A percentile compares a stretch with the other conserved stretches of the same genome.
Conservation (phyloP, 2,888 invertebrate species). For the Stomorhina lunata region DNA sequence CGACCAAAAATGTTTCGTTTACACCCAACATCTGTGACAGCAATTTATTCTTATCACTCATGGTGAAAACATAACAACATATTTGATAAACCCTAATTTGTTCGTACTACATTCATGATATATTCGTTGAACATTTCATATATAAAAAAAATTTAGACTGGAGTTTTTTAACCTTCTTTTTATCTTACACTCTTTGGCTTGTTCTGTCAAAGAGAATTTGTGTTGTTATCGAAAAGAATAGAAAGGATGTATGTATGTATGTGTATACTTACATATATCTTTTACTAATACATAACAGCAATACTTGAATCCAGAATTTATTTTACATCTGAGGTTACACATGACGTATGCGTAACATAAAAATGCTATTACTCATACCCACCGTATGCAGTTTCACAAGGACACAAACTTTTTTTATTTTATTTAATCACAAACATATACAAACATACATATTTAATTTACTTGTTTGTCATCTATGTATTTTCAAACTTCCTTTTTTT, state of each 20-base stretch:
- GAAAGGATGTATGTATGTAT: background rate
- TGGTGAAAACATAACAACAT: no score
- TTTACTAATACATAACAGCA: no score
- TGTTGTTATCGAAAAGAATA: background rate
- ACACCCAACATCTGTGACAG: no score
- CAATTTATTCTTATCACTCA: no score
- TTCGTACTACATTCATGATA: background rate
- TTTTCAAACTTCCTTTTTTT: no score
- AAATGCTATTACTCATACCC: slow-evolving; percentile 39
- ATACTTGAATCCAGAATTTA: slow-evolving; percentile 40
- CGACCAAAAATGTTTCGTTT: no score
- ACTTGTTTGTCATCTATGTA: no score
- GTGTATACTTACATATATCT: no score
- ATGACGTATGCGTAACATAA: slow-evolving; percentile 45
- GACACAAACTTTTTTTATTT: background rate
- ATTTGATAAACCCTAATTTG: no score
- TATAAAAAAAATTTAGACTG: background rate
- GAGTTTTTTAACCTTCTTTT: background rate
- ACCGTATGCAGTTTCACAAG: background rate
- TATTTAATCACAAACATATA: background rate
- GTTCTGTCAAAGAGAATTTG: slow-evolving; percentile 11
- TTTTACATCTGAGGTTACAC: slow-evolving; percentile 45
- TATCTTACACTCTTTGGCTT: background rate
- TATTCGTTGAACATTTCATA: background rate
- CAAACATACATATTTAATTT: no score